Conservation (phyloP, 1,140 invertebrate genomes). For the Mizuhopecten yessoensis region DNA sequence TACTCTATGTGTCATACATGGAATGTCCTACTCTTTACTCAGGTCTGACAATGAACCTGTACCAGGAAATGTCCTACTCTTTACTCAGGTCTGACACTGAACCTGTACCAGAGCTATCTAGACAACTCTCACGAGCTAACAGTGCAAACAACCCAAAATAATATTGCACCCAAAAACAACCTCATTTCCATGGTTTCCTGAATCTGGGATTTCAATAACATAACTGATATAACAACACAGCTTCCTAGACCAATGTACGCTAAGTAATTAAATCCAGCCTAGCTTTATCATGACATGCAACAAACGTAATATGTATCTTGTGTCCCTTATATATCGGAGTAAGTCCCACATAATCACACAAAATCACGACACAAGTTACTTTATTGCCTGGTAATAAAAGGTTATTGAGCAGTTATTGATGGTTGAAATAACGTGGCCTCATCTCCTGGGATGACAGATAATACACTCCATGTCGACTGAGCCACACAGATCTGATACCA, state of each 20-base stretch:
- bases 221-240: background rate
- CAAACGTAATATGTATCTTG: background rate
- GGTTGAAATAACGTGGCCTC: background rate
- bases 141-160: background rate
- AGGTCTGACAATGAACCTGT: no score
- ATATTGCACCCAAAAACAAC: background rate
- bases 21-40: no score
- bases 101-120: no score
- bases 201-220: background rate
- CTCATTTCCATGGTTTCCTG: background rate
- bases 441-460: slow-evolving; percentile 29
- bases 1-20: no score
- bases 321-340: background rate
- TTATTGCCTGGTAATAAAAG: background rate
- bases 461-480: background rate
- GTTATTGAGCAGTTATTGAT: slow-evolving; percentile 28
- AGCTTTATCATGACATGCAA: background rate
- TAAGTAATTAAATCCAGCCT: background rate
- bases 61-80: no score
- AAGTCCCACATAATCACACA: background rate
- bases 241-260: background rate
- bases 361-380: background rate
- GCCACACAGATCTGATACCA: background rate
- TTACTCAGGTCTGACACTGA: no score
- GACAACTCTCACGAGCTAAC: no score